Conservation (phyloP, 2,888 invertebrate genomes). For the Catocala sponsa region DNA sequence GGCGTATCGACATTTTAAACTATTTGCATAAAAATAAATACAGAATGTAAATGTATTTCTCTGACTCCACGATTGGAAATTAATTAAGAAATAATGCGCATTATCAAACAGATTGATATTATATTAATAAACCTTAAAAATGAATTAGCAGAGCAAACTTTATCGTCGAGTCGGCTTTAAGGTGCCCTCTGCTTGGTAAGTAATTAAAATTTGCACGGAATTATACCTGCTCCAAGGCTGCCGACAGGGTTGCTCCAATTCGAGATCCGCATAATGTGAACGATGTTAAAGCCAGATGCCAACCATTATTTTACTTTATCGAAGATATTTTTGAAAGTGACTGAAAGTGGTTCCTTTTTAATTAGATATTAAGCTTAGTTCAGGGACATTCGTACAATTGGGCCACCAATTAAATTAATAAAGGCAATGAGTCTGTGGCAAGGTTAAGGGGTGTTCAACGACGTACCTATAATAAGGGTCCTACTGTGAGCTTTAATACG, state of each 20-base stretch:
- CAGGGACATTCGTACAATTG: not conserved
- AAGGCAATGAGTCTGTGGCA: too few relatives aligned
- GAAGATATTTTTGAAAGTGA: conserved; percentile 47
- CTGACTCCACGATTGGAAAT: conserved; percentile 10
- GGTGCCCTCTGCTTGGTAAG: conserved; percentile 48
- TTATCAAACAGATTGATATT: conserved; percentile 27
- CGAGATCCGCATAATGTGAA: conserved; percentile 37
- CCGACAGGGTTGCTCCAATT: conserved; percentile 44
- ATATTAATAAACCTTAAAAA: conserved; percentile 38
- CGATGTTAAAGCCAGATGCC: conserved; percentile 59
- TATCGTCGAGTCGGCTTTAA: conserved; percentile 31
- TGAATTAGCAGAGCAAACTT: conserved; percentile 40
- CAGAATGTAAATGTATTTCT: not conserved
- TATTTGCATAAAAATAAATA: too few relatives aligned
- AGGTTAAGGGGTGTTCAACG: too few relatives aligned
- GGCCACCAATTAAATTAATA: not conserved
- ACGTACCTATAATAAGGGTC: too few relatives aligned
- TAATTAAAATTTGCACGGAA: conserved; percentile 54
- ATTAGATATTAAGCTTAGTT: conserved; percentile 21
- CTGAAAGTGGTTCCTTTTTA: conserved; percentile 27
- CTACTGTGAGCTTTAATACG: too few relatives aligned
- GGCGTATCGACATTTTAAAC: too few relatives aligned
- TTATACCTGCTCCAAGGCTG: conserved; percentile 40
- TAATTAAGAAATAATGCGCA: conserved; percentile 19
- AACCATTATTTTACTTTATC: conserved; percentile 54